phyloP scores from a whole-genome alignment of 2,888 invertebrate genomes.

The Tachina lurida region DNA sequence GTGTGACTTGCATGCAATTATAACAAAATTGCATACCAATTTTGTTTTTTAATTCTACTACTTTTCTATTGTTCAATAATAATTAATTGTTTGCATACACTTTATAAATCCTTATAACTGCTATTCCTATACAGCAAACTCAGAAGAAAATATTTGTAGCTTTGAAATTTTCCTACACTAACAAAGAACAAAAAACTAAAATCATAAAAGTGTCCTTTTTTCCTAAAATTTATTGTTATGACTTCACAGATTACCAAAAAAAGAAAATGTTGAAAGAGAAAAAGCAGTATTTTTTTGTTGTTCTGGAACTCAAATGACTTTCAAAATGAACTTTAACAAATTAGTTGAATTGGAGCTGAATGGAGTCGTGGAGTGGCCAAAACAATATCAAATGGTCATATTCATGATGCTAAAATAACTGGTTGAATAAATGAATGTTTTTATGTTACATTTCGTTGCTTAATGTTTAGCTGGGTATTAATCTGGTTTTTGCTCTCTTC shows the following conservation, averaged over 20 bases:
- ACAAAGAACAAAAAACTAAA: conserved; percentile 20
- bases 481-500: conserved; percentile 68
- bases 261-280: conserved; percentile 18
- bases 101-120: conserved; percentile 70
- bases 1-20: conserved; percentile 5
- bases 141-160: conserved; percentile 15
- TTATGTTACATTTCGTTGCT: conserved; percentile 19
- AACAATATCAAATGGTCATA: conserved; percentile 18
- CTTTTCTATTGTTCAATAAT: conserved; percentile 72
- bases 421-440: conserved; percentile 75
- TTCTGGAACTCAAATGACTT: conserved; percentile 62
- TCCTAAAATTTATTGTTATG: conserved; percentile 69
- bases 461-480: conserved; percentile 67
- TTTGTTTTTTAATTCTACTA: neutral
- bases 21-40: conserved; percentile 29
- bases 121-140: neutral
- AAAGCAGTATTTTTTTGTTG: conserved; percentile 11
- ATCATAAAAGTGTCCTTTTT: conserved; percentile 51
- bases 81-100: conserved; percentile 74
- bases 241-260: conserved; percentile 22
- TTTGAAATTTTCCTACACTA: conserved; percentile 4
- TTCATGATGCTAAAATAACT: conserved; percentile 69
- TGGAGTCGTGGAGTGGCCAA: conserved; percentile 5
- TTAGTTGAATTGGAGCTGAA: conserved; percentile 43
- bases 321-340: conserved; percentile 68